Conservation (phyloP, 1,140 invertebrate species). For the Lepidostoma basale region DNA sequence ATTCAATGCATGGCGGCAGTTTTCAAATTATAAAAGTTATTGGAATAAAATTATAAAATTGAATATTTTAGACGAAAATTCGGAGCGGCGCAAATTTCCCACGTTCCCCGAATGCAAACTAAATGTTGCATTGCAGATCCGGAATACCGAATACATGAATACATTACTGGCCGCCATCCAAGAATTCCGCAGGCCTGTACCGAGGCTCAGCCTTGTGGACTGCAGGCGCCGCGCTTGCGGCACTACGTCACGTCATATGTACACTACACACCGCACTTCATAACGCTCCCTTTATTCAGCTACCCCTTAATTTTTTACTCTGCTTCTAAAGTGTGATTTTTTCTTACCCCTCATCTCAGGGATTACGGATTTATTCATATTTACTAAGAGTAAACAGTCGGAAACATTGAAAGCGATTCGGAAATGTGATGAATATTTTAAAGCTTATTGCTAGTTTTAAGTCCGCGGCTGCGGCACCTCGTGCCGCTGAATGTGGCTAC, state of each 20-base stretch:
- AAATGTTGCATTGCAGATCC: conserved; percentile 35
- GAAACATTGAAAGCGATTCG: conserved; percentile 12
- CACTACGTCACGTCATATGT: too few species aligned
- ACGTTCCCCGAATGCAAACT: conserved; percentile 18
- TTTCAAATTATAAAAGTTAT: neutral
- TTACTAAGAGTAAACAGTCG: conserved; percentile 11
- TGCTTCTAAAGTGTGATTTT: too few species aligned
- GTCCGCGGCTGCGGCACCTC: neutral
- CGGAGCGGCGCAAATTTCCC: conserved; percentile 4
- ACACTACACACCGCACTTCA: too few species aligned
- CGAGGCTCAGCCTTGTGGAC: too few species aligned
- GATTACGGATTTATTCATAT: conserved; percentile 28
- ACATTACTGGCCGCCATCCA: conserved; percentile 16
- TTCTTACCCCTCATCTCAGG: neutral
- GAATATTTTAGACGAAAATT: neutral
- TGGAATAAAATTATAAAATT: conserved; percentile 7
- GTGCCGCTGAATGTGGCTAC: neutral
- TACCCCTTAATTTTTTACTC: too few species aligned
- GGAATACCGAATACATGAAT: conserved; percentile 27
- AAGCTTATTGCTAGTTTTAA: conserved; percentile 8
- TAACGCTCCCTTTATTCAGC: too few species aligned
- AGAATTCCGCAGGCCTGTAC: neutral
- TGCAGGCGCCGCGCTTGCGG: neutral
- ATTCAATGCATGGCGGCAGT: too few species aligned
- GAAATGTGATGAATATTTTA: conserved; percentile 25